Evolutionary conservation across 2,888 invertebrate species (phyloP).

Genomic region (Scaptomyza tumidula): DNA sequence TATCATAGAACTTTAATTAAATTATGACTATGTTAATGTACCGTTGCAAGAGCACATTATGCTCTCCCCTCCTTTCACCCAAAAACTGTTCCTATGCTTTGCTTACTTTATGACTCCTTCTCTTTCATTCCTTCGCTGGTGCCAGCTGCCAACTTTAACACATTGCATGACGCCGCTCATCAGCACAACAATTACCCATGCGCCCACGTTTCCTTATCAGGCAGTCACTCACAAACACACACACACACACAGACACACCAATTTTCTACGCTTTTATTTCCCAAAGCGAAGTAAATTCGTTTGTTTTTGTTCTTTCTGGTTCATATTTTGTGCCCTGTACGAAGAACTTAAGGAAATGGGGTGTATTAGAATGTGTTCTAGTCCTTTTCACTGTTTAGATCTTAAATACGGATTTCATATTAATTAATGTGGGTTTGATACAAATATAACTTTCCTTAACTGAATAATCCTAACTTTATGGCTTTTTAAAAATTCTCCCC

Average conservation of each 20-base stretch:
- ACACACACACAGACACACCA: background rate
- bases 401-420: too few relatives aligned
- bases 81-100: background rate
- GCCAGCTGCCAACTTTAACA: slow-evolving; percentile 43
- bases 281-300: slow-evolving; percentile 27
- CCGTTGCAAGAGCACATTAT: slow-evolving; percentile 66
- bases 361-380: background rate
- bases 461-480: too few relatives aligned
- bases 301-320: slow-evolving; percentile 15
- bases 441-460: too few relatives aligned
- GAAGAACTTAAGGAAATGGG: background rate
- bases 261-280: slow-evolving; percentile 41
- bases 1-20: slow-evolving; percentile 70
- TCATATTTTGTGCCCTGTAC: slow-evolving; percentile 1
- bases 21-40: slow-evolving; percentile 81
- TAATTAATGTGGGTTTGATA: too few relatives aligned
- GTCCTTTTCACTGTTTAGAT: too few relatives aligned
- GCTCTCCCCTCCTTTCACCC: background rate
- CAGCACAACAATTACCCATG: slow-evolving; percentile 62
- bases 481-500: too few relatives aligned
- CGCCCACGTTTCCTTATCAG: slow-evolving; percentile 44
- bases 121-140: background rate
- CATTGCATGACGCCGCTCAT: slow-evolving; percentile 80
- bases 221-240: slow-evolving; percentile 24
- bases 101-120: background rate